Base-by-base conservation (phyloP, 2,113 vertebrate genomes). In the Vicugna pacos region DNA sequence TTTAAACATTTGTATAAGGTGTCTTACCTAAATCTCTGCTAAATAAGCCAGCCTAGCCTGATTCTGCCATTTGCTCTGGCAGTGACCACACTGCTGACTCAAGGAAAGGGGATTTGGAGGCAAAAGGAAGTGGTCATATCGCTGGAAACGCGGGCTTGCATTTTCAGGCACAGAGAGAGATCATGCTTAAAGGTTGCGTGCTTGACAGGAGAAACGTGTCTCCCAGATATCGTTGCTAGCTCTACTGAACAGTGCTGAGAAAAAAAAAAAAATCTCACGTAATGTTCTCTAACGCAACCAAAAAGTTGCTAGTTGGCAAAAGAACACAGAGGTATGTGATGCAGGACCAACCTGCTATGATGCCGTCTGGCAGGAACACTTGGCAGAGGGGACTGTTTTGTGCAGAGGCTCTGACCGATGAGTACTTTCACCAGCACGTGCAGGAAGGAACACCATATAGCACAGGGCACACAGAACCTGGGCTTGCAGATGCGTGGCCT, bases 221-320 rank as follows among this genome's bases (percentile, higher is more conserved):
- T 86, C 32, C 56, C 64, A 80, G 20, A 89, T 52, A 50, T n/a
- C 13, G 8, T 35, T 70, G 69, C 48, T 56, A 75, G 46, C 62
- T 96, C 56, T 91, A 58, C 0, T 84, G 75, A 80, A 56, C 2
- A 3, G 14, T 48, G 50, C 30, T 30, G 38, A 38, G 54, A 30
- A 54, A 48, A 28, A 35, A 62, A 91, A 50, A 79, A 73, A 81
- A 22, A 22, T 3, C 22, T 56, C 70, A 69, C 20, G 24, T n/a
- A n/a, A 84, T 62, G 94, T 96, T 94, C 42, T 96, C 76, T 86
- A 85, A 85, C 24, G 69, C 19, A 85, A 86, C 26, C 22, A 76
- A 52, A 69, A 86, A 67, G 42, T 76, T 90, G n/a, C 15, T 75
- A 24, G 50, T 96, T 19, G 91, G 30, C 22, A 76, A 69, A 94